Evolutionary conservation across 1,140 invertebrate genomes (phyloP).

Genomic region (Drosophila watanabei): DNA sequence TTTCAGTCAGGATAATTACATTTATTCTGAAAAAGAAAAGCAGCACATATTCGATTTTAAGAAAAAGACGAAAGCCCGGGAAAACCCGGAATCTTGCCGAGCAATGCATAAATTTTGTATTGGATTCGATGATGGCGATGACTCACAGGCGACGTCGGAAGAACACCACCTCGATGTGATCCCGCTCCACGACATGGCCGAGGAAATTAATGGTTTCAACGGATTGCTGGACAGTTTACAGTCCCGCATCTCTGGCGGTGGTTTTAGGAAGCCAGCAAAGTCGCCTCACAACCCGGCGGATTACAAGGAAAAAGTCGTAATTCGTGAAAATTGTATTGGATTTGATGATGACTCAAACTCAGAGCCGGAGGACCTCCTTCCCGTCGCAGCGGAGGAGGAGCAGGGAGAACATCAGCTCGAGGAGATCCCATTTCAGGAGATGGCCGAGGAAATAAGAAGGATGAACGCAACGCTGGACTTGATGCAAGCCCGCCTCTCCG

Average conservation of each 20-base stretch:
- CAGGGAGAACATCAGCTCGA: background rate
- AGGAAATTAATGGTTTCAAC: background rate
- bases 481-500: background rate
- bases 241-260: background rate
- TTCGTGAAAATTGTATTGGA: background rate
- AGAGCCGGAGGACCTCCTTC: background rate
- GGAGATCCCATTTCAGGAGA: background rate
- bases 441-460: background rate
- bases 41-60: too few species aligned
- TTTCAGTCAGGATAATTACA: background rate
- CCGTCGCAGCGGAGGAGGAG: background rate
- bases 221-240: background rate
- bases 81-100: background rate
- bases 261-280: background rate
- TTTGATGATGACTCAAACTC: background rate
- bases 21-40: background rate
- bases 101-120: background rate
- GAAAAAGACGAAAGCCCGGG: background rate
- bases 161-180: background rate
- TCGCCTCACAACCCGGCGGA: background rate
- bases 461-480: slow-evolving; percentile 8
- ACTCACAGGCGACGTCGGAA: background rate
- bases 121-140: background rate
- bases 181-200: background rate
- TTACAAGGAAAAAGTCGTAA: background rate